These are phyloP conservation scores for Phrynocephalus guinanensis DNA, from an alignment of 2,797 vertebrate genomes.

Conservation along the genomic window DNA sequence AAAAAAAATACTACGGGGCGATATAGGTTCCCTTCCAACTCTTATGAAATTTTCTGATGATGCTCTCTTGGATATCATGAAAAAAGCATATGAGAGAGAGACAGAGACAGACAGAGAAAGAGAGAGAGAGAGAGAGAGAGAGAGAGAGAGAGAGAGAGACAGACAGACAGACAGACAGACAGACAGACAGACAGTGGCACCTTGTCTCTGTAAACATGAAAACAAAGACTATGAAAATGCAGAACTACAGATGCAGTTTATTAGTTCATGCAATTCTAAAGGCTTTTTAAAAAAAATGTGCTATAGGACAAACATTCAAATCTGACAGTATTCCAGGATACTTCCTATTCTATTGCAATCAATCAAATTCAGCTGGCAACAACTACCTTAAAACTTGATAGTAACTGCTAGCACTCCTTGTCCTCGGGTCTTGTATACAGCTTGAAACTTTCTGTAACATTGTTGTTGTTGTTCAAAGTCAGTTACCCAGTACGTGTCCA, in stretches of 20 bases:
- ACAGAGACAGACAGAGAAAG: neutral
- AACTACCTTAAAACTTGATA: neutral
- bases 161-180: neutral
- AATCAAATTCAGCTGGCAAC: neutral
- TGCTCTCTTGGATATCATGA: neutral
- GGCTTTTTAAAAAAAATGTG: conserved; percentile 1
- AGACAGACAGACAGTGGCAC: neutral
- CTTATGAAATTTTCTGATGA: conserved; percentile 16
- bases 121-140: too few species aligned
- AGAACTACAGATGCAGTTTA: neutral
- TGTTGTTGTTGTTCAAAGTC: too few species aligned
- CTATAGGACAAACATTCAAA: neutral
- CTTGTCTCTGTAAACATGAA: too few species aligned
- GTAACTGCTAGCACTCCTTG: neutral
- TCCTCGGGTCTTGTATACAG: neutral
- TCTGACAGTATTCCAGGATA: neutral
- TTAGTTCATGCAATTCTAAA: neutral
- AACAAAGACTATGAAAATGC: neutral
- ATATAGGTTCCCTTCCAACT: neutral
- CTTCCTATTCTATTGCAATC: neutral
- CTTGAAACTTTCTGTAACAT: neutral
- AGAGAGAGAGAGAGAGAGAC: too few species aligned
- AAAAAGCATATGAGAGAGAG: neutral
- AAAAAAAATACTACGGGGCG: too few species aligned
- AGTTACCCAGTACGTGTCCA: too few species aligned